phyloP scores from a whole-genome alignment of 2,113 vertebrate species.

The Albula glossodonta region DNA sequence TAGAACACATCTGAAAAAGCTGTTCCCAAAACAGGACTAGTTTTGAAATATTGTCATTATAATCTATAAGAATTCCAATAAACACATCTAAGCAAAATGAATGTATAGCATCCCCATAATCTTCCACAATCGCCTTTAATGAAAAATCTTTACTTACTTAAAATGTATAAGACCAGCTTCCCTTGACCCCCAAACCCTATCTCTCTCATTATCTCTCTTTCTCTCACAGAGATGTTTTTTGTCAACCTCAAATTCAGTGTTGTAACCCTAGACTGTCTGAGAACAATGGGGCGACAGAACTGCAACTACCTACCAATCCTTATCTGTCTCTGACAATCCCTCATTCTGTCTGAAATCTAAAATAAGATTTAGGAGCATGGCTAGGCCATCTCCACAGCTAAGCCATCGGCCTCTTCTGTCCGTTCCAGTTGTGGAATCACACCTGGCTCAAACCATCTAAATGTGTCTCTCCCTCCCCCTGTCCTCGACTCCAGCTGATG shows the following conservation, averaged over 20 bases:
- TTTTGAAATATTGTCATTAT: neutral
- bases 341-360: neutral
- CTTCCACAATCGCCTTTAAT: no score
- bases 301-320: neutral
- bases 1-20: neutral
- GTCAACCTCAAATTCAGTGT: conserved; percentile 1
- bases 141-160: neutral
- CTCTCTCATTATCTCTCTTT: neutral
- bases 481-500: conserved; percentile 73
- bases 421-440: conserved; percentile 5
- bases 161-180: neutral
- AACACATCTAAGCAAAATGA: neutral
- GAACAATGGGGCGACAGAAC: neutral
- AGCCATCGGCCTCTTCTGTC: conserved; percentile 10
- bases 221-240: neutral
- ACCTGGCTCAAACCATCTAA: neutral
- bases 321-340: neutral
- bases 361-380: conserved; percentile 6
- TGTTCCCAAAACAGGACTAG: neutral
- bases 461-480: neutral
- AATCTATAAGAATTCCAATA: neutral
- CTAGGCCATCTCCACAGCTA: neutral
- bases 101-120: neutral
- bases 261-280: neutral
- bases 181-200: neutral